Evolutionary conservation across 2,797 vertebrate genomes (phyloP).

Genomic region (Antennarius maculatus): DNA sequence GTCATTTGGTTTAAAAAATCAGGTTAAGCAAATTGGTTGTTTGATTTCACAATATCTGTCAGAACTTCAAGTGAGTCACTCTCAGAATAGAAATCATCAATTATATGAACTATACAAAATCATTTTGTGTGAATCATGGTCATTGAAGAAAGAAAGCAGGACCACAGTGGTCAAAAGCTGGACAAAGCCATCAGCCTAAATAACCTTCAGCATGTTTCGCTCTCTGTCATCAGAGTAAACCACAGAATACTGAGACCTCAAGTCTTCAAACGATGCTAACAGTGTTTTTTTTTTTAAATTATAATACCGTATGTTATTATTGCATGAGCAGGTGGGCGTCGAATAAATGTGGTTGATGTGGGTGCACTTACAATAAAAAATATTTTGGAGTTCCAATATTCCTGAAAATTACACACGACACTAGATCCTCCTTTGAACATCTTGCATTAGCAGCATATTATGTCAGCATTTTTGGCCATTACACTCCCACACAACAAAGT

Average conservation of each 20-base stretch:
- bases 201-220: slow-evolving; percentile 22
- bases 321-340: slow-evolving; percentile 20
- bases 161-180: slow-evolving; percentile 6
- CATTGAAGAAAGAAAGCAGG: slow-evolving; percentile 11
- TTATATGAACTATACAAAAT: background rate
- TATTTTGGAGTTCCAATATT: slow-evolving; percentile 36
- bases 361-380: slow-evolving; percentile 20
- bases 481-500: slow-evolving; percentile 56
- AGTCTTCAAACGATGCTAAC: slow-evolving; percentile 33
- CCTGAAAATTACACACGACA: slow-evolving; percentile 29
- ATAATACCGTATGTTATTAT: slow-evolving; percentile 11
- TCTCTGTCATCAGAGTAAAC: slow-evolving; percentile 24
- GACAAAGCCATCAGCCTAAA: slow-evolving; percentile 21
- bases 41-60: slow-evolving; percentile 4
- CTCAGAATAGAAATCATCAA: background rate
- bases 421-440: slow-evolving; percentile 34
- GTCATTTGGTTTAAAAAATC: background rate
- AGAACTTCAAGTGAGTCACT: background rate
- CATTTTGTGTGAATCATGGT: background rate
- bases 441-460: slow-evolving; percentile 61
- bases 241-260: no score
- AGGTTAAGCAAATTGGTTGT: background rate
- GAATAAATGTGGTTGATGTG: background rate
- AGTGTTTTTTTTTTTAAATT: background rate
- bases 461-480: slow-evolving; percentile 42